Base-by-base conservation (phyloP, 1,140 invertebrate genomes). In the Atta cephalotes region DNA sequence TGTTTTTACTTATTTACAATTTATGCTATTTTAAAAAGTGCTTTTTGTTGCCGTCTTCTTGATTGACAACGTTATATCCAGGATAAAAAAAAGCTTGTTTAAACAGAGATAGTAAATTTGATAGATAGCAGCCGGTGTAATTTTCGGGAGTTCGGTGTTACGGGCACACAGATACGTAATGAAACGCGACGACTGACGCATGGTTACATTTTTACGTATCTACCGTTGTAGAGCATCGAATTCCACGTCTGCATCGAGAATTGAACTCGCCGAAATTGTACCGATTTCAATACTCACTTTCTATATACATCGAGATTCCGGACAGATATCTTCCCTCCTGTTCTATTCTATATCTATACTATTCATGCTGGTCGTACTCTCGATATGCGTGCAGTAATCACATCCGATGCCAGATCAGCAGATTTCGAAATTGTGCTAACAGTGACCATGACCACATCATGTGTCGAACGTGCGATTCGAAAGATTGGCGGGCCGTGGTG, bases 401-500 rank as follows among this genome's bases (percentile, higher is more conserved):
- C 56, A 31, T 21, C 56, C 18, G 14, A 14, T n/a, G 16, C 10
- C 31, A 71, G 70, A 25, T 74, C 68, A 62, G 39, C 80, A 21
- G 31, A 76, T 74, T 74, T 84, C 14, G 70, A 21, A 56, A 39
- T 18, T 74, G 25, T 74, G 53, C 68, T 62, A 72, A 82, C 53
- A 62, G 39, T 63, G 80, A 84, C 70, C 56, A 56, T 76, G 70
- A 84, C 56, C 80, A 84, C 58, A 45, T 84, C 56, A 49, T 21
- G 56, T 62, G 56, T 62, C 39, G 80, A 49, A 35, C 68, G 68
- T 74, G 80, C 56, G 25, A 60, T n/a, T 14, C 53, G 53, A 82
- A 82, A 84, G 70, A 74, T 62, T 21, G 14, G 31, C 18, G 25
- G 56, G 49, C 39, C 5, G 14, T 31, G 25, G 56, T 31, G 3